These are phyloP conservation scores for Coryphaenoides rupestris DNA, from an alignment of 2,113 vertebrate genomes.

Conservation along the genomic window DNA sequence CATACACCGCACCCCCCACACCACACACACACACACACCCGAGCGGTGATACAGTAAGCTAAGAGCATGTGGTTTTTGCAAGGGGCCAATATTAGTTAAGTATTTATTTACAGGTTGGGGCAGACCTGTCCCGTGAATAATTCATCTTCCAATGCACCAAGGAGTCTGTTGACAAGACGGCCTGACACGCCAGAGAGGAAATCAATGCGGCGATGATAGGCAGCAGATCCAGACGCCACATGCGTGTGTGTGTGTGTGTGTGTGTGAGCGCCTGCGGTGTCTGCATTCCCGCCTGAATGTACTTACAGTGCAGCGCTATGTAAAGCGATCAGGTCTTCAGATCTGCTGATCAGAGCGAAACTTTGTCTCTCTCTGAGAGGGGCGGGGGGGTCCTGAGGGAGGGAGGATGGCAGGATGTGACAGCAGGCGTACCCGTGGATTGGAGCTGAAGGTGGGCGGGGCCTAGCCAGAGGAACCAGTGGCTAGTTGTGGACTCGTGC, in stretches of 20 bases:
- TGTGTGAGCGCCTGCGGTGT: background rate
- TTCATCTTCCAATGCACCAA: conserved; percentile 57
- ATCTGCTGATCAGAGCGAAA: conserved; percentile 68
- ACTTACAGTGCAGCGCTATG: conserved; percentile 57
- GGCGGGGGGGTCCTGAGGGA: no score
- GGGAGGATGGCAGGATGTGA: no score
- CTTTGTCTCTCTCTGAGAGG: conserved; percentile 49
- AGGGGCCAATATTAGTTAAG: conserved; percentile 66
- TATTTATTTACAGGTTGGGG: conserved; percentile 69
- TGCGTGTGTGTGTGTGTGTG: conserved; percentile 17
- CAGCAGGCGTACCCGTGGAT: no score
- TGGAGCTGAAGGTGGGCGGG: no score
- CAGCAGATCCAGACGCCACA: conserved; percentile 45
- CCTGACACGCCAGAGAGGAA: conserved; percentile 60
- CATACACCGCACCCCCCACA: no score
- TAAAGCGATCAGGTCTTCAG: conserved; percentile 66
- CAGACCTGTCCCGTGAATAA: conserved; percentile 60
- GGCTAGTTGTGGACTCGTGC: no score
- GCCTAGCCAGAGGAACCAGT: no score
- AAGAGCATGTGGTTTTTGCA: conserved; percentile 50
- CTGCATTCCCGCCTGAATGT: conserved; percentile 17
- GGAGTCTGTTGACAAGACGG: conserved; percentile 66
- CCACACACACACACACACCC: background rate
- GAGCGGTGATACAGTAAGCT: conserved; percentile 30
- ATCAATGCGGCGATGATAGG: conserved; percentile 67